Evolutionary conservation across 2,113 vertebrate species (phyloP), one percentile per base, ranked within the genome.

Genomic region (Irena cyanogastra): DNA sequence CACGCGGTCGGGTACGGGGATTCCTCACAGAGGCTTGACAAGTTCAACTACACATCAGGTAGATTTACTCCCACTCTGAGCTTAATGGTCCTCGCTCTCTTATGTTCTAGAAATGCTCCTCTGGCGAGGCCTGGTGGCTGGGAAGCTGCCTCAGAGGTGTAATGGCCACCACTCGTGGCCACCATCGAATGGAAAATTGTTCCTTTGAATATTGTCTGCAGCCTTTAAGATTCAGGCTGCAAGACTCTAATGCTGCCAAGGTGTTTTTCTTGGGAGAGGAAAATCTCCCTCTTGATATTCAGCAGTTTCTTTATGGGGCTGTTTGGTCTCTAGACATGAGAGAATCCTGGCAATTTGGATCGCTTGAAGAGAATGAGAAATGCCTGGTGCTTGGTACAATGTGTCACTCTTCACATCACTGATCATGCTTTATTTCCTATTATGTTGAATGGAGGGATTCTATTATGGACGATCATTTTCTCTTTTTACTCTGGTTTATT

Each of bases 391-490:
- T 95, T 57, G 82, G 92, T 92, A 71, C 94, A 87, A 89, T 83
- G 83, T 86, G 89, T 86, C 31, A 20, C 91, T 87, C 85, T 83
- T 82, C 95, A 96, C 93, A 90, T 96, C 84, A 53, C 92, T 93
- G 90, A 93, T 95, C 96, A 94, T 88, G 89, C 93, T 97, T 97
- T 97, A 96, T 97, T 97, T 97, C 94, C 96, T 94, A 94, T 97
- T 96, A 90, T 31, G 65, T 50, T 93, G 93, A 95, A 96, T 66
- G 72, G 89, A 96, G 85, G 72, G 66, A 96, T 93, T 96, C 94
- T 97, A 96, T 97, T 96, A 94, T 31, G 65, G 93, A 87, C 30
- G 27, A 93, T 94, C 84, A 94, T 95, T 94, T 97, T 97, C 92
- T 88, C 78, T 89, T 92, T 93, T 94, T 94, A 80, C 83, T 89